phyloP scores from a whole-genome alignment of 2,113 vertebrate genomes.

The Calonectris borealis region DNA sequence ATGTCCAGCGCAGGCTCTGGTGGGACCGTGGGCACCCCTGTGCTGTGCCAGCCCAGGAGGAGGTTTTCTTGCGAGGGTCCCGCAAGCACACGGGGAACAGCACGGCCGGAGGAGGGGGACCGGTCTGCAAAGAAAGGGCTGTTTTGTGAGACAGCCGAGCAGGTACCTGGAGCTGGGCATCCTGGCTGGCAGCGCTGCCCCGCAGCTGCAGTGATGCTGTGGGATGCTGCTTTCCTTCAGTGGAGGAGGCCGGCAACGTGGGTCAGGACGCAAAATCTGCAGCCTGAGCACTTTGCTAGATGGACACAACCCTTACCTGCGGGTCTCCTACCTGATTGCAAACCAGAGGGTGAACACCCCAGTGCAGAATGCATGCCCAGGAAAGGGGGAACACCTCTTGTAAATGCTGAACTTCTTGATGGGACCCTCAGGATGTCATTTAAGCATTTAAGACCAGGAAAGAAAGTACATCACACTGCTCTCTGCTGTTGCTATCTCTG shows the following conservation, averaged over 20 bases:
- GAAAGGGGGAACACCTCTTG: background rate
- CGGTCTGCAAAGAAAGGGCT: background rate
- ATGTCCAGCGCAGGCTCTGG: background rate
- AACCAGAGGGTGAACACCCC: background rate
- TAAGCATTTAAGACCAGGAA: background rate
- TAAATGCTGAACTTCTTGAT: background rate
- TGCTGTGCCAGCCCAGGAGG: background rate
- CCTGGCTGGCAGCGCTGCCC: background rate
- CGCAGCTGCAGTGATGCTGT: rapidly evolving
- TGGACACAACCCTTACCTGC: background rate
- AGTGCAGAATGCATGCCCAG: background rate
- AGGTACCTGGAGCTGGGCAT: background rate
- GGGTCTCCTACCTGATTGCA: background rate
- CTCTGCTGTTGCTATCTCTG: background rate
- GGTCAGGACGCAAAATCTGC: background rate
- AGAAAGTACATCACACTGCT: background rate
- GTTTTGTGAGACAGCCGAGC: background rate
- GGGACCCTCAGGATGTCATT: background rate
- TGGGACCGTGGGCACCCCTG: rapidly evolving
- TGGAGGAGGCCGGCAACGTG: rapidly evolving
- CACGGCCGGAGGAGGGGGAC: rapidly evolving
- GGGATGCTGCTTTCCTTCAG: background rate
- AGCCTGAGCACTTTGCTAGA: background rate
- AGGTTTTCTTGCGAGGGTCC: background rate
- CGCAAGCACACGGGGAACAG: background rate